Base-by-base conservation (phyloP, 2,888 invertebrate species). In the Brassicogethes aeneus region DNA sequence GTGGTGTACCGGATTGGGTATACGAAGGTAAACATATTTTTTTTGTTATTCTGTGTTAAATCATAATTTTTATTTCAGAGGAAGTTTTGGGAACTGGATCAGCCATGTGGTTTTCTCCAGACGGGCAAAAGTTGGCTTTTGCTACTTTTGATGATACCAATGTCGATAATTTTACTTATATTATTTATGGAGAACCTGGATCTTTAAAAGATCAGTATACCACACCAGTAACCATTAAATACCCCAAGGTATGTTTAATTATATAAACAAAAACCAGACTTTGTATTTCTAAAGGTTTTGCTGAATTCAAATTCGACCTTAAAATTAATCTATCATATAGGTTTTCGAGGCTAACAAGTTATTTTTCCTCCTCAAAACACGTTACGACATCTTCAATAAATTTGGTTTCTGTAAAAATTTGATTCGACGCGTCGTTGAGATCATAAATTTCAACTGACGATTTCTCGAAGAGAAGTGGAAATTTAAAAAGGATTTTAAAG, bases 1-100 rank as follows among this genome's bases (percentile, higher is more conserved):
- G 87, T 61, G 92, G 92, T 2, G 74, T 87, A 14, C 79, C 91
- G 5, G 93, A 94, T 65, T 94, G 94, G 94, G 82, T 93, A 29
- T 94, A 94, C 62, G 93, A 93, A 78, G 87, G 87, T 85, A 62
- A 44, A n/a, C 34, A 3, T 17, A 17, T 44, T 37, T 31, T 2
- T 36, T 42, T 13, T 17, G 31, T 10, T 1, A 13, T n/a, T 14
- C 12, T 17, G 8, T 23, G n/a, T 3, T 17, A 37, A 31, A 32
- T 33, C 14, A 15, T 15, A 16, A 12, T 42, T 37, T 16, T 40
- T 39, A 48, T 75, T 75, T 36, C 75, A 90, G 94, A 94, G 82
- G 93, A 95, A 69, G 85, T 95, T 3, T 79, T 94, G 54, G 74
- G 77, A 17, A 78, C 84, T 0, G 85, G 85, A 66, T 79, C 80